Conservation (phyloP, 1,140 invertebrate species). For the Aphis craccivora region DNA sequence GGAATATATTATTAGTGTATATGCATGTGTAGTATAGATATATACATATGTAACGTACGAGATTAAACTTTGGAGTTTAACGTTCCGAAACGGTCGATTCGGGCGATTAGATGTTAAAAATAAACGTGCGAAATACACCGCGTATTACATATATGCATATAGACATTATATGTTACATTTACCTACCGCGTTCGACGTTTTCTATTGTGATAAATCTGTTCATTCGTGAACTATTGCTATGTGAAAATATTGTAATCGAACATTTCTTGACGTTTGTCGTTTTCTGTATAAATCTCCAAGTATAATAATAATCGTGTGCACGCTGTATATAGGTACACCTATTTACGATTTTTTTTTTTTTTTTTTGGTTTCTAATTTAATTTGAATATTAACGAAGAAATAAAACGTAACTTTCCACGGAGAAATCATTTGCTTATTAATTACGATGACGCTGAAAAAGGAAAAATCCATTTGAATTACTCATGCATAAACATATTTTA, state of each 20-base stretch:
- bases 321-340: background rate
- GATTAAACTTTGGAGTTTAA: constrained; percentile 32
- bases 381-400: constrained; percentile 28
- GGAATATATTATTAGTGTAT: constrained; percentile 10
- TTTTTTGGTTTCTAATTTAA: constrained; percentile 4
- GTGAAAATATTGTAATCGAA: background rate
- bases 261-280: background rate
- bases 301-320: background rate
- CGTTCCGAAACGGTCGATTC: constrained; percentile 13
- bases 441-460: constrained; percentile 39
- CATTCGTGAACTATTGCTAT: background rate
- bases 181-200: background rate
- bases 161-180: background rate
- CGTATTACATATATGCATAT: background rate
- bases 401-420: constrained; percentile 3
- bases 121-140: constrained; percentile 33
- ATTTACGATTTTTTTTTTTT: background rate
- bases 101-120: constrained; percentile 34
- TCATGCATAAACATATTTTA: constrained; percentile 36
- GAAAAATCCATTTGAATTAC: constrained; percentile 47
- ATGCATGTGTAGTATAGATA: background rate
- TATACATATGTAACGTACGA: background rate
- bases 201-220: background rate
- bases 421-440: constrained; percentile 35
- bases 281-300: background rate